These are phyloP conservation scores for Hipposideros armiger DNA, from an alignment of 2,113 vertebrate species.

Conservation along the genomic window DNA sequence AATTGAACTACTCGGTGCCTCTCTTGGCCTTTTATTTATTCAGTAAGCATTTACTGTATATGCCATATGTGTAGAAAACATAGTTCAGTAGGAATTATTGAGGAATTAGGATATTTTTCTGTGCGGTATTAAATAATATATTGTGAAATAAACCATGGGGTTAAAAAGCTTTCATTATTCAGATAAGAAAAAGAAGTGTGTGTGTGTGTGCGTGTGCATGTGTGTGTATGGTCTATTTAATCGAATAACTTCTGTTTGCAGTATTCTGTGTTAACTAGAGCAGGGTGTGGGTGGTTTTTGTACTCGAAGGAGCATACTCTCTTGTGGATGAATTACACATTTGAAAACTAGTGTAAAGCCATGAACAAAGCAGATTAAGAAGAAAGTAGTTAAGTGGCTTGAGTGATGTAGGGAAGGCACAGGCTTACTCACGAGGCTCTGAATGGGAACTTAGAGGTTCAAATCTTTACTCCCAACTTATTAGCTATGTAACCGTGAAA, in stretches of 20 bases:
- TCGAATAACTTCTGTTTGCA: background rate
- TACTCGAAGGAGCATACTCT: background rate
- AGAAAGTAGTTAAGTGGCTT: background rate
- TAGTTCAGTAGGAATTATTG: background rate
- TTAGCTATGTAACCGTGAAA: background rate
- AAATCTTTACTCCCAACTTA: background rate
- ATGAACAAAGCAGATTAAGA: background rate
- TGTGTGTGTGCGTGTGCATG: background rate
- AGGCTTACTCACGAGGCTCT: background rate
- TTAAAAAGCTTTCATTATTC: constrained; percentile 10
- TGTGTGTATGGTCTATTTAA: background rate
- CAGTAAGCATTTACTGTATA: constrained; percentile 6
- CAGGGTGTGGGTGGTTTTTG: background rate
- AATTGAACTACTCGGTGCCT: background rate
- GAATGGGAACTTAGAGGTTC: background rate
- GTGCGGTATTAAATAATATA: background rate
- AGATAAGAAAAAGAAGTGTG: constrained; percentile 23
- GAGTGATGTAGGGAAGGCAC: background rate
- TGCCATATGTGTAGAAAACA: background rate
- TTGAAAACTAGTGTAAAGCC: background rate
- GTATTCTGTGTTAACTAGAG: background rate
- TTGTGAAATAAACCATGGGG: background rate
- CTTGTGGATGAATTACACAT: background rate
- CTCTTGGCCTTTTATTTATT: constrained; percentile 11
- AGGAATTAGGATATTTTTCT: constrained; percentile 15